Evolutionary conservation across 2,888 invertebrate species (phyloP).

Genomic region (Diogma glabrata): DNA sequence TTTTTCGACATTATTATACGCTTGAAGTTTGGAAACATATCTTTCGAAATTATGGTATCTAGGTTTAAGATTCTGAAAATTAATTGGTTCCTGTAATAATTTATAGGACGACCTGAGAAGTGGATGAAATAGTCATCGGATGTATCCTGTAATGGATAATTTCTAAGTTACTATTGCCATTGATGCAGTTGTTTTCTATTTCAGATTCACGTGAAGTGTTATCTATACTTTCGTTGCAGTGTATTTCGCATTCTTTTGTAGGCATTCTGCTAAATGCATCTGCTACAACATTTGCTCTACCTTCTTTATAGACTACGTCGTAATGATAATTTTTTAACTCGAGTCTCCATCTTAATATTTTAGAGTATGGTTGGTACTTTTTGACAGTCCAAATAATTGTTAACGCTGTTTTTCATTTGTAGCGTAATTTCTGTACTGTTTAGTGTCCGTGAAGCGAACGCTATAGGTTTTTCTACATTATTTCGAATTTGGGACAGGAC

Average conservation of each 20-base stretch:
- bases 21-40: neutral
- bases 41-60: neutral
- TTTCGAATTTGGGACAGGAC: neutral
- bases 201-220: neutral
- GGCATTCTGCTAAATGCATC: neutral
- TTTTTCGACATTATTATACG: neutral
- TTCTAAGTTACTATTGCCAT: neutral
- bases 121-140: neutral
- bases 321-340: neutral
- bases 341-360: neutral
- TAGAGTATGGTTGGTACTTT: too few relatives aligned
- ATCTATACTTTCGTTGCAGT: neutral
- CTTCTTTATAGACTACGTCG: too few relatives aligned
- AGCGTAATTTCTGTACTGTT: too few relatives aligned
- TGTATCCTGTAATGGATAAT: neutral
- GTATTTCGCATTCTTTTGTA: neutral
- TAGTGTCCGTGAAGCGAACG: too few relatives aligned
- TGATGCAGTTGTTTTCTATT: neutral
- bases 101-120: neutral
- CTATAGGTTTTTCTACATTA: neutral
- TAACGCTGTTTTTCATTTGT: too few relatives aligned
- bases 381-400: too few relatives aligned
- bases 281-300: neutral
- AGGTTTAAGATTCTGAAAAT: neutral
- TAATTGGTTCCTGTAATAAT: neutral